Evolutionary conservation across 2,113 vertebrate species (phyloP), one percentile per base, ranked within the genome.

Genomic region (Cynoglossus semilaevis): DNA sequence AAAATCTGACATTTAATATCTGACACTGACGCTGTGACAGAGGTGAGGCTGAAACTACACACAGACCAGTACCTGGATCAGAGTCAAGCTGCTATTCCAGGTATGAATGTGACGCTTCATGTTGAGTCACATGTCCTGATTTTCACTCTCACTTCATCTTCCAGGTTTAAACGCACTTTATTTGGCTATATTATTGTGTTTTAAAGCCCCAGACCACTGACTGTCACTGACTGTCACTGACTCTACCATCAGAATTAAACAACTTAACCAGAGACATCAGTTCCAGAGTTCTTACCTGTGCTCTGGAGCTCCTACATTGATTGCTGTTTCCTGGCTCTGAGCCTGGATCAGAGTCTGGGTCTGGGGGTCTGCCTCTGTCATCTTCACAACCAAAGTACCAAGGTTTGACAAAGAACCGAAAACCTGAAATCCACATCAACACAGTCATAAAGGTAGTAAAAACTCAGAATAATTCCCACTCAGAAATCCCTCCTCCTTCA

Each of bases 301-400:
- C 12, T 22, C 14, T 15, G 57, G 37, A 3, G 13, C 43, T 9
- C 55, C 70, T 6, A 57, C 59, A 55, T 65, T 46, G 22, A 43
- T 5, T 4, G 16, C 63, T 35, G 71, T 9, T n/a, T 67, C 44
- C 36, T 66, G 59, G 40, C 8, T 53, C 35, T 34, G 0, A 15
- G 22, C 29, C 5, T 12, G 2, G 6, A 86, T 5, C 0, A 86
- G 75, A 22, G 76, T 67, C 42, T 81, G 58, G 9, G 1, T 53
- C 40, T 15, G 40, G 44, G 8, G 56, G 22, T 84, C 76, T 0
- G 64, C 11, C 29, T 79, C 76, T 0, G 79, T 9, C 84, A 86
- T 86, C 36, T 58, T 74, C 11, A 37, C 62, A n/a, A 41, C 2
- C 37, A 38, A 38, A 10, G n/a, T n/a, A n/a, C n/a, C 12, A 41